These are phyloP conservation scores for Zhuqinia jingwanae DNA, from an alignment of 2,888 invertebrate species.

Conservation along the genomic window DNA sequence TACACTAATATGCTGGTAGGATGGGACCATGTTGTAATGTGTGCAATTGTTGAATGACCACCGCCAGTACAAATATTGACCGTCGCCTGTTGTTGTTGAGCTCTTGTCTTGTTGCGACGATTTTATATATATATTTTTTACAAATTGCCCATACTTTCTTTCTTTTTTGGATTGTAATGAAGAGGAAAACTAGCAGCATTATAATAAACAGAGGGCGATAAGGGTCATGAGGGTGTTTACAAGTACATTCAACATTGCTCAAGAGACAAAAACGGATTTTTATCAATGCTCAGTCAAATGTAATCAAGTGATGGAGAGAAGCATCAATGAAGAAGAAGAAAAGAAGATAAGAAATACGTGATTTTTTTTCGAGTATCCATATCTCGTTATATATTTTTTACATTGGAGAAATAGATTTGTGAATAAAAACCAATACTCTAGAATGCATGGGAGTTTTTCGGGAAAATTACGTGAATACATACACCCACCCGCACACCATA, in stretches of 20 bases:
- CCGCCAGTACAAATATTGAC: slow-evolving; percentile 57
- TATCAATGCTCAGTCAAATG: slow-evolving; percentile 44
- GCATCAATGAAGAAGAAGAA: too few species aligned
- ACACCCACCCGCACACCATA: slow-evolving; percentile 23
- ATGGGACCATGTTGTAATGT: background rate
- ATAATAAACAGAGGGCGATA: slow-evolving; percentile 45
- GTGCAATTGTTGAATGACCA: slow-evolving; percentile 49
- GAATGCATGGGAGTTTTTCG: background rate
- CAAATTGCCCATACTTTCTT: slow-evolving; percentile 36
- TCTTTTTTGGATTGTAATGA: slow-evolving; percentile 31
- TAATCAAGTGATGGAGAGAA: slow-evolving; percentile 41
- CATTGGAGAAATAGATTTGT: background rate
- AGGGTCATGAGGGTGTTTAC: slow-evolving; percentile 66
- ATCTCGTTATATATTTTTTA: background rate
- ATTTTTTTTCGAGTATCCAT: background rate
- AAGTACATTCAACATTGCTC: slow-evolving; percentile 34
- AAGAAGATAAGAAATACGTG: background rate
- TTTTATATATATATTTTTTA: background rate
- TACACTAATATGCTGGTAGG: slow-evolving; percentile 38
- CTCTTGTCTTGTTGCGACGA: too few species aligned
- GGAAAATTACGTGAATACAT: background rate
- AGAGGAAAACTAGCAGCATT: slow-evolving; percentile 7
- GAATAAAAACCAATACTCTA: background rate
- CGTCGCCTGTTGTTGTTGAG: slow-evolving; percentile 40
- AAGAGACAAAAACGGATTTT: slow-evolving; percentile 48